Evolutionary conservation across 2,797 vertebrate genomes (phyloP), one percentile per base, ranked within the genome.

Genomic region (Todus mexicanus): DNA sequence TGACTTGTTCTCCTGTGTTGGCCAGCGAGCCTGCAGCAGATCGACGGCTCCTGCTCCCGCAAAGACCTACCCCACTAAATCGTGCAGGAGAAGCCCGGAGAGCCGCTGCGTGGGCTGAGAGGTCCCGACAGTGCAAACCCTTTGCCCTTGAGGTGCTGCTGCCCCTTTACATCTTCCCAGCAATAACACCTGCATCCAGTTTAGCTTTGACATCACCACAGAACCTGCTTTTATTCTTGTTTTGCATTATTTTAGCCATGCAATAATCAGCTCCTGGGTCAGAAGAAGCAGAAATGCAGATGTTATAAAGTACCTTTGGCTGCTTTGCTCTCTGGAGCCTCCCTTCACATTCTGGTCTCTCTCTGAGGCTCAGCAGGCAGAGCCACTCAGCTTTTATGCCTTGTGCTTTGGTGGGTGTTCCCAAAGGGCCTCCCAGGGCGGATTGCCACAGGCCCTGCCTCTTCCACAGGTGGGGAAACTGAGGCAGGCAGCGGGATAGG

Each of bases 71-170:
- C 60, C 42, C 57, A 29, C n/a, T 37, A 31, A 65, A 84, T 76
- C 8, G 1, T 9, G 15, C 3, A 0, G 38, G 35, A 53, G 21
- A 37, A 27, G 10, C 25, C 16, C 1, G 8, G 27, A 53, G 11
- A 5, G 14, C 23, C 15, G 33, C 40, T 8, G 20, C 10, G 11
- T 15, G 16, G 17, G 37, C 5, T 42, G 5, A 5, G 3, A 7
- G 27, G 22, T 75, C 22, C 13, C 3, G 6, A 35, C 35, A 61
- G 6, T 23, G 11, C 19, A 9, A 54, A 61, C 3, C 37, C 33
- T 38, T 35, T 1, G 33, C 22, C 33, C 33, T 59, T 11, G 35
- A 59, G 56, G 56, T 37, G 22, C 33, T 15, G 0, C 31, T 25
- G 51, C 20, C 35, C 51, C 22, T 15, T 68, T 38, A n/a, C 19